Evolutionary conservation across 2,888 invertebrate genomes (phyloP).

Genomic region (Odontomyia ornata): DNA sequence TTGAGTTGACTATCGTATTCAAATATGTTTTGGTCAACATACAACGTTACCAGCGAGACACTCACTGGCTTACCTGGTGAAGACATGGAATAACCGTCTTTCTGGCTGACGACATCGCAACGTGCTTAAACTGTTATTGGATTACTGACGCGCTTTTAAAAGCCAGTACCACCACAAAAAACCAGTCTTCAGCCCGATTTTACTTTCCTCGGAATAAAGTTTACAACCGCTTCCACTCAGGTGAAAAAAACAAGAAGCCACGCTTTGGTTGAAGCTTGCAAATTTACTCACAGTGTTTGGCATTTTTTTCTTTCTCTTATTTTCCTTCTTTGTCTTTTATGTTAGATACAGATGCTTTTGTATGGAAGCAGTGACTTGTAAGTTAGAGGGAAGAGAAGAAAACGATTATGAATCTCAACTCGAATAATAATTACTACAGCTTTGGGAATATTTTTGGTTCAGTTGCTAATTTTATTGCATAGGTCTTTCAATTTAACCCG

Average conservation of each 20-base stretch:
- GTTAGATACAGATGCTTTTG: neutral
- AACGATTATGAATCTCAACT: neutral
- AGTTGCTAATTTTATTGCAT: conserved; percentile 1
- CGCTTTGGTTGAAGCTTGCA: conserved; percentile 7
- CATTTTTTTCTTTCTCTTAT: too few species aligned
- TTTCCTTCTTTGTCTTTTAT: too few species aligned
- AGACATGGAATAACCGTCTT: neutral
- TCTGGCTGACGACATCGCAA: neutral
- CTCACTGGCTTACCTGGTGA: neutral
- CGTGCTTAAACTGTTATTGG: conserved; percentile 1
- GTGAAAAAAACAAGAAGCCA: conserved; percentile 12
- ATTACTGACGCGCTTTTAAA: neutral
- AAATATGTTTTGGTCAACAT: neutral
- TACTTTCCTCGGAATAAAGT: conserved; percentile 12
- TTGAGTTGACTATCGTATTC: neutral
- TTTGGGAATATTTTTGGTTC: conserved; percentile 17
- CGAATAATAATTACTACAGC: conserved; percentile 16
- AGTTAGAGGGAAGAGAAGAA: neutral
- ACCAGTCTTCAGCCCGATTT: conserved; percentile 18
- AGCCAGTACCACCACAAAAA: conserved; percentile 7
- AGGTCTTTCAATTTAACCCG: neutral
- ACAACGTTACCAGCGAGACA: neutral
- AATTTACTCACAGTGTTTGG: neutral
- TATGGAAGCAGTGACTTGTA: too few species aligned
- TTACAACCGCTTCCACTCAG: neutral